Conservation (phyloP, 2,113 vertebrate species). For the Progne subis region DNA sequence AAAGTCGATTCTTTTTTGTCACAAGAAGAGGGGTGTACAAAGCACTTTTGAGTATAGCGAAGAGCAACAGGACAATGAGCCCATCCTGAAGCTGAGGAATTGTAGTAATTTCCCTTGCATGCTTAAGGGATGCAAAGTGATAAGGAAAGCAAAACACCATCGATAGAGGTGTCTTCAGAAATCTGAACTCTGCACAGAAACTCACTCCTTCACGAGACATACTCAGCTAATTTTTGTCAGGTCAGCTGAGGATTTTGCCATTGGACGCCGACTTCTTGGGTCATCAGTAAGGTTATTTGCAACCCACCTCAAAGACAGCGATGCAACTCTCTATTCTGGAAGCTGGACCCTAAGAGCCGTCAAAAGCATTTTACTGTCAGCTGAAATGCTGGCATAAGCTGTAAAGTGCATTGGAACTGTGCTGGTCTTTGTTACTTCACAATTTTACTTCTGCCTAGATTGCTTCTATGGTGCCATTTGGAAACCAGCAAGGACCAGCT, state of each 20-base stretch:
- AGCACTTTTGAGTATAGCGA: not conserved
- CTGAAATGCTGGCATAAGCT: not conserved
- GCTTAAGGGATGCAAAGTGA: not conserved
- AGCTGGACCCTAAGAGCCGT: not conserved
- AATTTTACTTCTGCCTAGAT: not conserved
- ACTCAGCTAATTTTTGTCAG: not conserved
- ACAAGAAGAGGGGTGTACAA: not conserved
- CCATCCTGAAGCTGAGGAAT: not conserved
- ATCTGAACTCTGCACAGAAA: not conserved
- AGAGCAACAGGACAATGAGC: not conserved
- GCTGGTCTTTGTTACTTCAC: not conserved
- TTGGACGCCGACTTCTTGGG: not conserved
- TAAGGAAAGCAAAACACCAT: not conserved
- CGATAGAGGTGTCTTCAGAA: not conserved
- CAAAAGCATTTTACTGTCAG: not conserved
- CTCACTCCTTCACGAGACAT: not conserved
- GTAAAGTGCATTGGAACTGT: not conserved
- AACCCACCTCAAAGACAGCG: not conserved
- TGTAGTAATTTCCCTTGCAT: not conserved
- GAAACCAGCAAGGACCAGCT: not conserved
- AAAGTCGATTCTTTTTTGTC: not conserved
- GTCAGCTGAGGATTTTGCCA: not conserved
- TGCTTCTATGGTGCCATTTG: not conserved
- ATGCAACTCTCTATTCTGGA: not conserved
- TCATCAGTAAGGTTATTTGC: not conserved